These are phyloP conservation scores for Salticus scenicus DNA, from an alignment of 2,888 invertebrate genomes.

Conservation along the genomic window DNA sequence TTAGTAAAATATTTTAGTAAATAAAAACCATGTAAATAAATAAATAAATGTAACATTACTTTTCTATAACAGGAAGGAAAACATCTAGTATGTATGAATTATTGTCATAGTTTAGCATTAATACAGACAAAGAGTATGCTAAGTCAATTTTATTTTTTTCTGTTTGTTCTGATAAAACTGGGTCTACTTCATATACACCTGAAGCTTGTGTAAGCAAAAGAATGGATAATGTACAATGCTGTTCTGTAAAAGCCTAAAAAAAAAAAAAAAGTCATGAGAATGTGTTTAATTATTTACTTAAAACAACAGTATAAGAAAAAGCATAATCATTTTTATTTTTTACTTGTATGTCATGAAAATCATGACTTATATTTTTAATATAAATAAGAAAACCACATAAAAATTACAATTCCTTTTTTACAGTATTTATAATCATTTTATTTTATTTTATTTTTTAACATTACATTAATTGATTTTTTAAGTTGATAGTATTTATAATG, in stretches of 20 bases:
- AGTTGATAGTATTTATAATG: too few relatives aligned
- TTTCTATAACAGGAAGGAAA: constrained; percentile 55
- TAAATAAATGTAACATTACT: constrained; percentile 23
- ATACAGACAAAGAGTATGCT: constrained; percentile 17
- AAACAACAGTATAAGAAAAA: too few relatives aligned
- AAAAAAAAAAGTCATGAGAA: neutral
- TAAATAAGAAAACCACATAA: too few relatives aligned
- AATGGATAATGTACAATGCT: constrained; percentile 57
- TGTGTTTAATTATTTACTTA: too few relatives aligned
- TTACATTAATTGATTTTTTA: too few relatives aligned
- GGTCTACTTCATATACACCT: neutral
- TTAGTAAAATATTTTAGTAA: too few relatives aligned
- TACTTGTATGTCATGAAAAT: too few relatives aligned
- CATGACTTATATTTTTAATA: too few relatives aligned
- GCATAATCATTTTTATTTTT: too few relatives aligned
- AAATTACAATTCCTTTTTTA: too few relatives aligned
- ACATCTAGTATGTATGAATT: constrained; percentile 22
- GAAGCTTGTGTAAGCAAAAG: constrained; percentile 48
- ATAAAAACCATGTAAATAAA: neutral
- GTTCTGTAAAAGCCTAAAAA: constrained; percentile 40
- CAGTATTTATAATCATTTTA: too few relatives aligned
- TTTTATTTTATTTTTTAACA: too few relatives aligned
- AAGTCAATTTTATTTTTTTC: constrained; percentile 35
- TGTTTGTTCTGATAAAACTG: neutral
- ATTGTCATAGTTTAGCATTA: constrained; percentile 32